Evolutionary conservation across 2,113 vertebrate species (phyloP).

Genomic region (Myotis yumanensis): DNA sequence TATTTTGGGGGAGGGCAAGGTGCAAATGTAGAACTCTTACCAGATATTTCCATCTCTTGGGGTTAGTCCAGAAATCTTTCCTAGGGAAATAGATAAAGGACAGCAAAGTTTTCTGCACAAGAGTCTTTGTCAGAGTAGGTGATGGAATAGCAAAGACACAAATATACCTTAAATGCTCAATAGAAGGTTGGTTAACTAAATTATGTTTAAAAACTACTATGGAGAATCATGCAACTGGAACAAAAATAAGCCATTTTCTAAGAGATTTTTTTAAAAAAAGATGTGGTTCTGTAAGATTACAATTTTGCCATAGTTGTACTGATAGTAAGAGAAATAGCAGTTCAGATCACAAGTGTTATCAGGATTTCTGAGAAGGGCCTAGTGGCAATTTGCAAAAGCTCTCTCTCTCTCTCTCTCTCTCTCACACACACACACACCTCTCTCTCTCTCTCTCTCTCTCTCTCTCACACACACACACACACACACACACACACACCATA

Average conservation of each 20-base stretch:
- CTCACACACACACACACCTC: no score
- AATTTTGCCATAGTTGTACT: neutral
- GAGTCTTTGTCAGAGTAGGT: neutral
- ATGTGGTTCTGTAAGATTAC: neutral
- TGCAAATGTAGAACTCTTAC: neutral
- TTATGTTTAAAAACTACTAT: neutral
- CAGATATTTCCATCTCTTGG: neutral
- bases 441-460: rapidly evolving
- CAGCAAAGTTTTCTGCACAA: neutral
- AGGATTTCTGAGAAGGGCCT: neutral
- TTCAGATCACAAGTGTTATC: neutral
- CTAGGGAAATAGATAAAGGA: neutral
- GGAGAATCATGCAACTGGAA: neutral
- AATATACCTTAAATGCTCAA: neutral
- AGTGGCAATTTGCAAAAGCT: neutral
- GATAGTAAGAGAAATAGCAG: neutral
- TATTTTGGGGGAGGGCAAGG: rapidly evolving
- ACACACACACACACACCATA: no score
- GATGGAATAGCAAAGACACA: neutral
- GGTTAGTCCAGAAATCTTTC: neutral
- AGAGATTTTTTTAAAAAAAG: slow-evolving; percentile 25
- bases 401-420: rapidly evolving
- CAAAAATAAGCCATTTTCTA: neutral
- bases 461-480: neutral
- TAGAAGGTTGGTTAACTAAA: neutral